A percentile compares a stretch with the other conserved stretches of the same genome.
Conservation (phyloP, 2,113 vertebrate genomes). For the Jaculus jaculus region DNA sequence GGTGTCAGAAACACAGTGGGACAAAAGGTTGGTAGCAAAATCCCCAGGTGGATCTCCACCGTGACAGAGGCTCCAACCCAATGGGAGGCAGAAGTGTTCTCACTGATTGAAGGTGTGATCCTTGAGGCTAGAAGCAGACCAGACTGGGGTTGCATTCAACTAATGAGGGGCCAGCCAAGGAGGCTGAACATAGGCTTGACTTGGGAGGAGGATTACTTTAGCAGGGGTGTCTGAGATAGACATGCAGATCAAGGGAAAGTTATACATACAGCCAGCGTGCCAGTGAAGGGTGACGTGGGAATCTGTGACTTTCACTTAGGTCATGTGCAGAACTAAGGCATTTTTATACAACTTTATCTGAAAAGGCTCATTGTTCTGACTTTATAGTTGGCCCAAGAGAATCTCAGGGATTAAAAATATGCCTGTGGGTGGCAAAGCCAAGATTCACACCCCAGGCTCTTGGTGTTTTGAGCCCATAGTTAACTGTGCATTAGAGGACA, state of each 20-base stretch:
- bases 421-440: not conserved
- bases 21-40: not conserved
- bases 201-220: not conserved
- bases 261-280: not conserved
- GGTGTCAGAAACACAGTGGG: accelerated
- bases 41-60: not conserved
- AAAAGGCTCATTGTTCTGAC: not conserved
- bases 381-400: not conserved
- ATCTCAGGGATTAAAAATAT: not conserved
- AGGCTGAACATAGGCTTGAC: not conserved
- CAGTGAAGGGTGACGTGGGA: not conserved
- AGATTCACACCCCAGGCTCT: not conserved
- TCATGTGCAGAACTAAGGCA: not conserved
- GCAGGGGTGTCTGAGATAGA: not conserved
- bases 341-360: not conserved
- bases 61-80: not conserved
- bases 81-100: not conserved
- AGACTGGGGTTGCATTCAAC: not conserved
- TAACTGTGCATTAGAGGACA: not conserved
- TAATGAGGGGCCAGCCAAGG: not conserved
- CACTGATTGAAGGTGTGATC: not conserved
- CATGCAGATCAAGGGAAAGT: not conserved
- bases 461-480: not conserved
- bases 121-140: not conserved
- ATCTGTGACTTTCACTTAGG: constrained; percentile 8